Conservation (phyloP, 30 jellyfish, hydroid and myxozoan genomes). For the Pelagia noctiluca region DNA sequence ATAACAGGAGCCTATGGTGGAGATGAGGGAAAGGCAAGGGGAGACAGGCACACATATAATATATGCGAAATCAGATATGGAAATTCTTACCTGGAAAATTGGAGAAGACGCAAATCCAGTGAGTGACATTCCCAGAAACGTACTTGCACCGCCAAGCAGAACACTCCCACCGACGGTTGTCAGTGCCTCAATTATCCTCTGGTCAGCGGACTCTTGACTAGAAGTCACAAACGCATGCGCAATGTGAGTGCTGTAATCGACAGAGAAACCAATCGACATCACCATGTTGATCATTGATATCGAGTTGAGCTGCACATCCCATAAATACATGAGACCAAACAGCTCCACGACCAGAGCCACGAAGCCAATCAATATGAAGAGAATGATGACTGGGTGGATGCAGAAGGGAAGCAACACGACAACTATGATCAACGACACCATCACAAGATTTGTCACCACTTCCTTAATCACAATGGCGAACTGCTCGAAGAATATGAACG, state of each 20-base stretch:
- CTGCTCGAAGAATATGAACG: slow-evolving; percentile 64
- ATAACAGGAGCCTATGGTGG: too few species aligned
- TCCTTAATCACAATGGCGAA: slow-evolving; percentile 45
- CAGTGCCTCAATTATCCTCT: slow-evolving; percentile 53
- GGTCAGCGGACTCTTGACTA: slow-evolving; percentile 27
- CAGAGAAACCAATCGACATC: too few species aligned
- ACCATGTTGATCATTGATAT: too few species aligned
- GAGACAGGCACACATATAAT: too few species aligned
- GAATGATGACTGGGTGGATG: too few species aligned
- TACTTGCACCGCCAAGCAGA: slow-evolving; percentile 63
- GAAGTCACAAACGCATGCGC: slow-evolving; percentile 80
- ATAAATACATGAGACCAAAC: slow-evolving; percentile 62
- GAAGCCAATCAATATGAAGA: slow-evolving; percentile 31
- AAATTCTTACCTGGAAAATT: slow-evolving; percentile 55
- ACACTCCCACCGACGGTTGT: slow-evolving; percentile 68
- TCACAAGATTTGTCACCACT: slow-evolving; percentile 26
- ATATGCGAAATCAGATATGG: too few species aligned
- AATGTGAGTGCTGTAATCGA: slow-evolving; percentile 69
- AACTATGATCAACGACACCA: slow-evolving; percentile 30
- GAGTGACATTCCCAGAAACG: slow-evolving; percentile 67
- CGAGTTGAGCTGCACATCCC: slow-evolving; percentile 69
- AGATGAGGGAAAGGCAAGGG: too few species aligned
- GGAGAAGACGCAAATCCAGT: slow-evolving; percentile 72
- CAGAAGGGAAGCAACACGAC: slow-evolving; percentile 42
- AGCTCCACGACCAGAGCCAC: too few species aligned